Percentiles rank a stretch among this genome's conserved stretches.
Conservation (phyloP, 2,113 vertebrate species). For the Chaenocephalus aceratus region DNA sequence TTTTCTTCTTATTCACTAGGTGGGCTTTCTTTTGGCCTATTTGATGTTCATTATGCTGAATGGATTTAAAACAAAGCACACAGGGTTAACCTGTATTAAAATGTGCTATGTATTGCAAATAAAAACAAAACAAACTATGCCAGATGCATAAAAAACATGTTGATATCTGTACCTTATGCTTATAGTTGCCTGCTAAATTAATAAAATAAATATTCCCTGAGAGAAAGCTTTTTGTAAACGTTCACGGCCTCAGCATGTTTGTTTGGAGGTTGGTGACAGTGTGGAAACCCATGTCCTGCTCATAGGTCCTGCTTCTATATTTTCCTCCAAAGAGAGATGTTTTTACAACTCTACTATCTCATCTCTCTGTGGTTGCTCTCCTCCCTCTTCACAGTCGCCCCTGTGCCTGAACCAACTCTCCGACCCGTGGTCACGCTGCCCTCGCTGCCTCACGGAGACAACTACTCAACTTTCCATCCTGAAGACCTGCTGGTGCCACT, state of each 20-base stretch:
- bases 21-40: not conserved
- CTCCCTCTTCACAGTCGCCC: constrained; percentile 61
- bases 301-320: not conserved
- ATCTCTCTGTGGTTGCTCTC: not conserved
- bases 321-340: not conserved
- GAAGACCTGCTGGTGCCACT: constrained; percentile 53
- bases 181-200: not conserved
- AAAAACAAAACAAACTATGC: no score
- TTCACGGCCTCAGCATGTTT: not conserved
- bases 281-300: not conserved
- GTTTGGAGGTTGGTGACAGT: not conserved
- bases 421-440: constrained; percentile 54
- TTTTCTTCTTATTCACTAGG: not conserved
- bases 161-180: not conserved
- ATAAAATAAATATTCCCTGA: not conserved
- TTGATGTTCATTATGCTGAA: not conserved
- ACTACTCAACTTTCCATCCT: constrained; percentile 26
- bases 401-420: constrained; percentile 38
- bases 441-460: constrained; percentile 38
- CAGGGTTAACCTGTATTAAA: not conserved
- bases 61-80: not conserved
- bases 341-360: not conserved
- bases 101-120: not conserved
- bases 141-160: not conserved
- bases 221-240: not conserved